Conservation (phyloP, 2,113 vertebrate species). For the Pachyramphus minor region DNA sequence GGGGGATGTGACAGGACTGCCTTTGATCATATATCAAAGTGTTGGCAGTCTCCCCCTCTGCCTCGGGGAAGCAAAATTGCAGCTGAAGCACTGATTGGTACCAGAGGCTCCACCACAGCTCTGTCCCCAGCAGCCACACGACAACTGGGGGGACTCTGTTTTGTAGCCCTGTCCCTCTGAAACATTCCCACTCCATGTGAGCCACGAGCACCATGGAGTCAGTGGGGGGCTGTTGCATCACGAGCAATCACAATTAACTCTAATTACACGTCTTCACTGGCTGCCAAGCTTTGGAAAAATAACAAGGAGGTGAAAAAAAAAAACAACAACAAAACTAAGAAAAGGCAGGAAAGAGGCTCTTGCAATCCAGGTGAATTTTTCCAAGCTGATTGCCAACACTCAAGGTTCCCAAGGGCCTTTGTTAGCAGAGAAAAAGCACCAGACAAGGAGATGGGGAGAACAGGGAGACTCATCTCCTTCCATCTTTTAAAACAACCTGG, state of each 20-base stretch:
- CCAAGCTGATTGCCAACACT: constrained; percentile 13
- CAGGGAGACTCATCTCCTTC: background rate
- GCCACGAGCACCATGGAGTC: background rate
- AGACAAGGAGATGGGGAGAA: background rate
- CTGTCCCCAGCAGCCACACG: background rate
- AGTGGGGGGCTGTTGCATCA: background rate
- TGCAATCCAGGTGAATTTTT: constrained; percentile 30
- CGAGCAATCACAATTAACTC: background rate
- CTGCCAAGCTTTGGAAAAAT: background rate
- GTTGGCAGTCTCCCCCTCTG: background rate
- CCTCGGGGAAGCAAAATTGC: background rate
- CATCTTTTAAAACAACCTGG: background rate
- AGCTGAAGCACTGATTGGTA: background rate
- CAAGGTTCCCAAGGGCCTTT: constrained; percentile 2
- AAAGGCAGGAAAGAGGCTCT: background rate
- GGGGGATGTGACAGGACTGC: background rate
- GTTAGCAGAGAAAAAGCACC: background rate
- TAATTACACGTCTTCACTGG: background rate
- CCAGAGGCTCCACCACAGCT: background rate
- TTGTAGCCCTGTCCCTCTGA: background rate
- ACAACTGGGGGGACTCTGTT: background rate
- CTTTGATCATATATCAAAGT: background rate
- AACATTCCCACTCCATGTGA: background rate
- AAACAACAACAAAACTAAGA: background rate
- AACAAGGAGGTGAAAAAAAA: background rate